Base-by-base conservation (phyloP, 2,797 vertebrate species). In the Amblyopsis hoosieri region DNA sequence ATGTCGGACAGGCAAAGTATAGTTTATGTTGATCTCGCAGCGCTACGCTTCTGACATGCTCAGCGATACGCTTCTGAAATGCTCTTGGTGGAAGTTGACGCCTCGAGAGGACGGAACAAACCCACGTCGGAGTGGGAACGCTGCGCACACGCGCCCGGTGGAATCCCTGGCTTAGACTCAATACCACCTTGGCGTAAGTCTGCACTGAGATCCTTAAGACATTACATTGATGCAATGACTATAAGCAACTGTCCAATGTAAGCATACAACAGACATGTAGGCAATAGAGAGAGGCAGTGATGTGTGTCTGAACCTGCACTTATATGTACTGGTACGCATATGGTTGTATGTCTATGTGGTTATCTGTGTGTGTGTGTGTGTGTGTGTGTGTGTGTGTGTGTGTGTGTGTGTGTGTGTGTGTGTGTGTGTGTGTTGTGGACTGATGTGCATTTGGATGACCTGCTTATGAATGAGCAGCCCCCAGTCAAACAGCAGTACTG, bases 391-490 rank as follows among this genome's bases (percentile, higher is more conserved):
- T 31, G 17, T 48, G 57, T 54, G 31, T 63, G 29, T 64, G 47
- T 31, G 17, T 48, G 57, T 54, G 31, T 63, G 29, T 64, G 47
- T 31, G 17, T 48, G 57, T 54, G 31, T 63, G 29, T 64, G 47
- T 31, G 17, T 52, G 47, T 15, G 12, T 23, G 19, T 3, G 46
- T 23, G 15, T 2, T 19, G 10, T 45, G 12, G 4, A 29, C 11
- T 58, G 15, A 12, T 47, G 57, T 67, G 47, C 49, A 42, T 60
- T 8, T 62, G 33, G 54, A 42, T 70, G 57, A 72, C 73, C 66
- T 67, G 75, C 53, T 57, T 57, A 62, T 53, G 77, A 79, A 71
- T 55, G 69, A 80, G 78, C 81, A 82, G 66, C 77, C 54, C 15
- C 49, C 52, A 37, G 57, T 78, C 76, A 63, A 46, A 75, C 72